These are phyloP conservation scores for Cephalopholis sonnerati DNA, from an alignment of 2,113 vertebrate genomes.

Conservation along the genomic window DNA sequence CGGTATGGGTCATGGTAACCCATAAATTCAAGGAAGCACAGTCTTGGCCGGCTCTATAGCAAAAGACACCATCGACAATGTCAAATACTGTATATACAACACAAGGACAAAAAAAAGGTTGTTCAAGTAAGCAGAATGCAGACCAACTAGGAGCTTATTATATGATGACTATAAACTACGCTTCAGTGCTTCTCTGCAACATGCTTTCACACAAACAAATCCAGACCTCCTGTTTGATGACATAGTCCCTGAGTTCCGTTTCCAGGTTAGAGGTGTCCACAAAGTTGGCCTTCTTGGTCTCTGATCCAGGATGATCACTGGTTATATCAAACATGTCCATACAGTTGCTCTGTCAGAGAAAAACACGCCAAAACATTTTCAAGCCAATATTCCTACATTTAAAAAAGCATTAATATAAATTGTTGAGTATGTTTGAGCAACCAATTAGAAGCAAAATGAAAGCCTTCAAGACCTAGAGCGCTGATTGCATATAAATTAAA, in stretches of 20 bases:
- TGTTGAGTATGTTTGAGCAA: not conserved
- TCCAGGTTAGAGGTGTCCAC: slow-evolving; percentile 70
- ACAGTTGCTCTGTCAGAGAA: slow-evolving; percentile 60
- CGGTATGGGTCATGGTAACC: slow-evolving; percentile 65
- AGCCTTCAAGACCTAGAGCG: not conserved
- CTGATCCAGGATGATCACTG: slow-evolving; percentile 10
- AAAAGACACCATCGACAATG: slow-evolving; percentile 27
- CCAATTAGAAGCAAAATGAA: not conserved
- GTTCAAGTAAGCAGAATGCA: slow-evolving; percentile 23
- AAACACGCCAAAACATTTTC: not conserved
- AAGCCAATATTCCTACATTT: not conserved
- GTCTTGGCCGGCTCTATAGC: slow-evolving; percentile 74
- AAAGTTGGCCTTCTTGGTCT: slow-evolving; percentile 13
- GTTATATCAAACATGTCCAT: slow-evolving; percentile 48
- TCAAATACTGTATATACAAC: slow-evolving; percentile 7
- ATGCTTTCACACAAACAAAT: not conserved
- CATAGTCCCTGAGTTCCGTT: slow-evolving; percentile 72
- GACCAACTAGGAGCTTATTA: not conserved
- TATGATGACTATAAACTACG: not conserved
- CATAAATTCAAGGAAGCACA: slow-evolving; percentile 77
- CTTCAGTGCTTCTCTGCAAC: not conserved
- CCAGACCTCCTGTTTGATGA: slow-evolving; percentile 77
- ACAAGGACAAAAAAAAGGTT: not conserved
- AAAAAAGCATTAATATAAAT: not conserved
- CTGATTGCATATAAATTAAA: not conserved